Base-by-base conservation (phyloP, 2,113 vertebrate species). In the Poecile atricapillus region DNA sequence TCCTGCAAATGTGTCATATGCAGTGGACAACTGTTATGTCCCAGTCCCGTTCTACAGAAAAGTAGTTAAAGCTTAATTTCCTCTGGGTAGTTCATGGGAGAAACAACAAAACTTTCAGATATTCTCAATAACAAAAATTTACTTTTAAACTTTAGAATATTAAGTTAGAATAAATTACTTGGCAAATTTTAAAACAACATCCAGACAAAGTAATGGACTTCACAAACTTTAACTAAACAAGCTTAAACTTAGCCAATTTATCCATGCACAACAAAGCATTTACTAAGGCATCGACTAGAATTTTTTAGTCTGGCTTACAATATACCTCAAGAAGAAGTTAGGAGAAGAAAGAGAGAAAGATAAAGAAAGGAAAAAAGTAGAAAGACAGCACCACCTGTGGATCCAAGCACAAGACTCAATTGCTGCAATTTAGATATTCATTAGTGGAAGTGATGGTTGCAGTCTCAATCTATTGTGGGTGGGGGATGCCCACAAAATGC, bases 41-140 rank as follows among this genome's bases (percentile, higher is more conserved):
- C 8, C 7, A 2, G 15, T 27, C 10, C 5, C 18, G 15, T 77
- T 16, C 39, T 9, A 55, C 0, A 0, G 39, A 15, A 16, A 62
- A 3, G 7, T 33, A 0, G 39, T 39, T 39, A 39, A 39, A 39
- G 0, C 39, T 70, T 23, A n/a, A n/a, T 62, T 78, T 15, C 24
- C 28, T n/a, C 19, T 62, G 47, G 18, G 5, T 28, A 6, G 5
- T 39, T 8, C 5, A 13, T 28, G 1, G 3, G 19, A 87, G 10
- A 78, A 70, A 69, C 5, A 19, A 24, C 7, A 62, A 46, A 33
- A 46, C 28, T 39, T 28, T 53, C 46, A 46, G 39, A 60, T 69
- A 69, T 52, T 77, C 33, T 62, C 47, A 60, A 6, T 33, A 69
- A 37, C 2, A 13, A 60, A 69, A 5, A 28, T 33, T 60, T 44